These are phyloP conservation scores for Akabosia matsudoensis DNA, from an alignment of 1,140 invertebrate species.

Conservation along the genomic window DNA sequence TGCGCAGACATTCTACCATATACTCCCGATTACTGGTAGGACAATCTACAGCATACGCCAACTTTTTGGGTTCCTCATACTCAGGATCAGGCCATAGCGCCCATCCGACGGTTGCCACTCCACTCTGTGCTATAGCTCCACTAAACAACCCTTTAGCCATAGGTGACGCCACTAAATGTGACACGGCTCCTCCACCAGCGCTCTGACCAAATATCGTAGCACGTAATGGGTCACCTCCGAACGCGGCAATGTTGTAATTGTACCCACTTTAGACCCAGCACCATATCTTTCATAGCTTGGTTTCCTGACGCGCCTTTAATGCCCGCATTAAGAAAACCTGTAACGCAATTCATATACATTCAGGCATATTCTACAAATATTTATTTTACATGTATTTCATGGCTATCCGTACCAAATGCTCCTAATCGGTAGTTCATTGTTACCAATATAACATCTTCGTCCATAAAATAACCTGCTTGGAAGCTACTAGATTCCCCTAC, in stretches of 20 bases:
- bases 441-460: conserved; percentile 28
- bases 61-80: conserved; percentile 20
- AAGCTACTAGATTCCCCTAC: not conserved
- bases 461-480: conserved; percentile 15
- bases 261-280: conserved; percentile 11
- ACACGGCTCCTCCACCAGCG: conserved; percentile 1
- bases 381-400: not conserved
- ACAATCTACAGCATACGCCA: conserved; percentile 25
- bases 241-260: not conserved
- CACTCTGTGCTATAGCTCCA: conserved; percentile 23
- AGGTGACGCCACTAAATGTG: conserved; percentile 21
- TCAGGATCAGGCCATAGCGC: not conserved
- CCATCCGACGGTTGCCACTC: conserved; percentile 16
- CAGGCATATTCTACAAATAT: not conserved
- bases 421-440: conserved; percentile 28
- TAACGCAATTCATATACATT: not conserved
- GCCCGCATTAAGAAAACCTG: conserved; percentile 31
- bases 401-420: not conserved
- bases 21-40: conserved; percentile 25
- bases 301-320: conserved; percentile 25
- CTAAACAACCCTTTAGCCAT: conserved; percentile 28
- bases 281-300: conserved; percentile 28
- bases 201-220: not conserved
- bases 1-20: conserved; percentile 25
- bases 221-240: not conserved